Conservation (phyloP, 2,888 invertebrate species). For the Boloria selene region DNA sequence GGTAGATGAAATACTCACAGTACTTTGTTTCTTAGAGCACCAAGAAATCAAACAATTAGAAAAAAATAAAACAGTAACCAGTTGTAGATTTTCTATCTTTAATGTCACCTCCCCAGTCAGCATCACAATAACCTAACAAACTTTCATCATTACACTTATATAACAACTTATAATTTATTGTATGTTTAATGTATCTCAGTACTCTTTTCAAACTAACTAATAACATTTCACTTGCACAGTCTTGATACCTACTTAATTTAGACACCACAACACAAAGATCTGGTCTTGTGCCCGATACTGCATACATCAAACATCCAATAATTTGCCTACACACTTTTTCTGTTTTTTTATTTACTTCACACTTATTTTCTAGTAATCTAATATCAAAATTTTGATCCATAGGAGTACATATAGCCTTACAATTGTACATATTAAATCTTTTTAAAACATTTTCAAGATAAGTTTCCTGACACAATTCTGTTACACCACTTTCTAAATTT, state of each 20-base stretch:
- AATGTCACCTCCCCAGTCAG: slow-evolving; percentile 32
- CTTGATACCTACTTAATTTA: slow-evolving; percentile 35
- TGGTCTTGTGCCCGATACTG: slow-evolving; percentile 40
- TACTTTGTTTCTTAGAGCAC: slow-evolving; percentile 24
- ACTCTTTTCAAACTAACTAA: slow-evolving; percentile 24
- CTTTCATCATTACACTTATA: slow-evolving; percentile 22
- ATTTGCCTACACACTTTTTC: slow-evolving; percentile 39
- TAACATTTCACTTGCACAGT: slow-evolving; percentile 29
- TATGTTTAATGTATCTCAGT: not conserved
- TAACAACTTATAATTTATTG: slow-evolving; percentile 16
- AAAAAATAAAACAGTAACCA: slow-evolving; percentile 43
- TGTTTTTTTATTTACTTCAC: slow-evolving; percentile 25
- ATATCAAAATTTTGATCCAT: slow-evolving; percentile 39
- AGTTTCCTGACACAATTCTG: slow-evolving; percentile 31
- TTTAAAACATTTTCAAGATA: slow-evolving; percentile 36
- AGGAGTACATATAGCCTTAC: slow-evolving; percentile 36
- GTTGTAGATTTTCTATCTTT: slow-evolving; percentile 29
- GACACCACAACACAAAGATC: slow-evolving; percentile 36
- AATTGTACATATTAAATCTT: slow-evolving; percentile 39
- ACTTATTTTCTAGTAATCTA: slow-evolving; percentile 29
- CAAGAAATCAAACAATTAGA: slow-evolving; percentile 45
- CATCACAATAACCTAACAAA: slow-evolving; percentile 27
- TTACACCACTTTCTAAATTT: slow-evolving; percentile 1
- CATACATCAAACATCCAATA: slow-evolving; percentile 40
- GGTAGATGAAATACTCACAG: too few species aligned